A percentile compares a stretch with the other conserved stretches of the same genome.
Evolutionary conservation across 2,888 invertebrate genomes (phyloP).

Genomic region (Eubasilissa splendida): DNA sequence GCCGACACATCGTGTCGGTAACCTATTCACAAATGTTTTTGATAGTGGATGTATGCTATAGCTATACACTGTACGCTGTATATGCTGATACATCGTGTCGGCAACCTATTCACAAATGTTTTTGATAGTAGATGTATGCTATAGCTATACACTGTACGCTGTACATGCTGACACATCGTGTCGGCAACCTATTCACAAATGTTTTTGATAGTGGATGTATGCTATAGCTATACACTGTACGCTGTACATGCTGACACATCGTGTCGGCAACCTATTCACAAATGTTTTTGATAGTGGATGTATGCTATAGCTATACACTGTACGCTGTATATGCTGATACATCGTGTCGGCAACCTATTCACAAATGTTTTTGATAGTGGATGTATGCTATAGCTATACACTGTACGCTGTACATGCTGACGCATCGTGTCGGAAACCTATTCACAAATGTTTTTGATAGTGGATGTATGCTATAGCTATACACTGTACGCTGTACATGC

Average conservation of each 20-base stretch:
- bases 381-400: background rate
- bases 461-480: background rate
- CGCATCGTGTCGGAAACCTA: background rate
- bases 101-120: background rate
- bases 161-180: background rate
- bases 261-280: background rate
- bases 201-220: background rate
- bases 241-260: background rate
- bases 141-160: background rate
- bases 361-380: constrained; percentile 24
- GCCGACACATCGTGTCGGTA: background rate
- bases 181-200: background rate
- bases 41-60: background rate
- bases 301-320: background rate
- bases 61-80: background rate
- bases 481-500: background rate
- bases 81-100: background rate
- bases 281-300: constrained; percentile 25
- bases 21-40: constrained; percentile 9
- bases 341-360: background rate
- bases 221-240: background rate
- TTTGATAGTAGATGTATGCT: constrained; percentile 11
- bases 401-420: background rate
- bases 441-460: constrained; percentile 15
- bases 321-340: background rate